Evolutionary conservation across 2,113 vertebrate genomes (phyloP), one percentile per base, ranked within the genome.

Genomic region (Toxotes jaculatrix): DNA sequence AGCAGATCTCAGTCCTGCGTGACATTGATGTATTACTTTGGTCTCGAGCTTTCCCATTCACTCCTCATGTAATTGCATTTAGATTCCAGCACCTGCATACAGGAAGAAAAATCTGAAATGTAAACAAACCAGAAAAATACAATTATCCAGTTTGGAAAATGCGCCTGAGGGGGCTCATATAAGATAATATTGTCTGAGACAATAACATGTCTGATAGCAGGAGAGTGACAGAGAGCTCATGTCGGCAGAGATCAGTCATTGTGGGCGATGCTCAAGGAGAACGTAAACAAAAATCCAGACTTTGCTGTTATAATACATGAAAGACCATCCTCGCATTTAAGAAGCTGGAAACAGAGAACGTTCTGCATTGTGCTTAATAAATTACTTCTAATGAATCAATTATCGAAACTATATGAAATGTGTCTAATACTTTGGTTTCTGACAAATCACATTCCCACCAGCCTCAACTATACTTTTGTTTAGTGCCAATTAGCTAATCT

Each of bases 21-120:
- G 91, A 89, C 91, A 81, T 49, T 92, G 90, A 93, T 92, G 79
- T 80, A 92, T 91, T 74, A 80, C 90, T 89, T 76, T 73, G 79
- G 80, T 85, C 74, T 64, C 21, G 17, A 80, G 78, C 83, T 74
- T 88, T 89, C 80, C 67, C 76, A 59, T 83, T 80, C 85, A 85
- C 70, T 49, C 64, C 74, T 70, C 72, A 23, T 23, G 84, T 89
- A 89, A 91, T 85, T 89, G 67, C 65, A 81, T 88, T 89, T 77
- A 79, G 79, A 82, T 87, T 82, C 43, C 57, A 68, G 53, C 77
- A 56, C 82, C 84, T 82, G 64, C 59, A 88, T 79, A 61, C 76
- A 57, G 61, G 57, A 72, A 70, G 69, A 81, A 78, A 87, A 74
- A 85, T 90, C 61, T 64, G 59, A 86, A 84, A 86, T 83, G 61